Evolutionary conservation across 2,113 vertebrate genomes (phyloP).

Genomic region (Patagioenas fasciata): DNA sequence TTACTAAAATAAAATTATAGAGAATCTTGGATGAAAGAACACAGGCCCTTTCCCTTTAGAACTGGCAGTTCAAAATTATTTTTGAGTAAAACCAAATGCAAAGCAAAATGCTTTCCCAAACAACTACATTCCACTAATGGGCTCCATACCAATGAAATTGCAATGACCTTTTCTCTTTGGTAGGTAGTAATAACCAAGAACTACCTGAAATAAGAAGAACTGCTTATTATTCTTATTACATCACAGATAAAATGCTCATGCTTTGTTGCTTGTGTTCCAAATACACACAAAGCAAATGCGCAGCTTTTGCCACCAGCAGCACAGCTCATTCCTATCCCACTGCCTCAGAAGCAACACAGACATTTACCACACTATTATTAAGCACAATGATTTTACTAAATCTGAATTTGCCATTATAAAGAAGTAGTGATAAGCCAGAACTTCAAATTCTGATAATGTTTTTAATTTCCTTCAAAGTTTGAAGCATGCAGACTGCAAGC

Average conservation of each 20-base stretch:
- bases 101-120: neutral
- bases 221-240: neutral
- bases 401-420: neutral
- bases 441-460: neutral
- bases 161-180: neutral
- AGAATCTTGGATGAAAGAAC: neutral
- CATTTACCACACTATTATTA: neutral
- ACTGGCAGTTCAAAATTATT: neutral
- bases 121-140: neutral
- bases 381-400: neutral
- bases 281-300: neutral
- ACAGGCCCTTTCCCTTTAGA: neutral
- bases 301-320: neutral
- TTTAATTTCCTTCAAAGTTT: neutral
- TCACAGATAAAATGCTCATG: neutral
- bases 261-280: neutral
- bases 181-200: neutral
- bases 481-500: neutral
- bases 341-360: neutral
- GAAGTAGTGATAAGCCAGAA: neutral
- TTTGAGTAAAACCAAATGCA: constrained; percentile 22
- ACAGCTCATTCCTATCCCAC: neutral
- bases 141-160: neutral
- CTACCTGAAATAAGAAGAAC: neutral
- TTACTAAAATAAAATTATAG: neutral